A percentile compares a stretch with the other conserved stretches of the same genome.
These are phyloP conservation scores for Macrotrachela quadricornifera DNA, from an alignment of 1,140 invertebrate species.

Conservation along the genomic window DNA sequence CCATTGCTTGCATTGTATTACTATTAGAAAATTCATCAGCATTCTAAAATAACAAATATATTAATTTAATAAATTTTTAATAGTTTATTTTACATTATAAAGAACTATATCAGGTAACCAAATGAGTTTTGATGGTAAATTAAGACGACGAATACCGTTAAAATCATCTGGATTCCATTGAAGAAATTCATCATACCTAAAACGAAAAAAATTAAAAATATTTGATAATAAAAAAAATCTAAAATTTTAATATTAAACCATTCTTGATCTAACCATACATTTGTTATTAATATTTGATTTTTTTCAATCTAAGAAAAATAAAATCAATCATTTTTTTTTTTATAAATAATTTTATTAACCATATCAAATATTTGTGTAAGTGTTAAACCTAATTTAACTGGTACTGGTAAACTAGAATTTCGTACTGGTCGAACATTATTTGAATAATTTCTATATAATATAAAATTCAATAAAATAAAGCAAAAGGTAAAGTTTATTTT, in stretches of 20 bases:
- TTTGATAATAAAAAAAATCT: not conserved
- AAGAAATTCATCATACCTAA: constrained; percentile 78
- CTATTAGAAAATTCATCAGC: constrained; percentile 9
- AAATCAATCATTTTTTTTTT: not conserved
- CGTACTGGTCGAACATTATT: constrained; percentile 15
- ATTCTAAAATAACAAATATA: not conserved
- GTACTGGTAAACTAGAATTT: constrained; percentile 14
- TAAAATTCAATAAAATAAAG: no score
- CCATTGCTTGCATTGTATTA: constrained; percentile 28
- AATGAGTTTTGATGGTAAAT: constrained; percentile 46
- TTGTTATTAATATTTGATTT: constrained; percentile 40
- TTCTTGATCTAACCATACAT: constrained; percentile 41
- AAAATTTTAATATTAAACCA: constrained; percentile 9
- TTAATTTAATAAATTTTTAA: not conserved
- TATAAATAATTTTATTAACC: constrained; percentile 10
- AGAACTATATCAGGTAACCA: constrained; percentile 86
- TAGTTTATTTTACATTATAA: constrained; percentile 43
- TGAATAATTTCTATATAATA: constrained; percentile 13
- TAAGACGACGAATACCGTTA: constrained; percentile 53
- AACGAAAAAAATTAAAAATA: not conserved
- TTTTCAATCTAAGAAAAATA: constrained; percentile 36
- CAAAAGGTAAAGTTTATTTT: no score
- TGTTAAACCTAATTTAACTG: constrained; percentile 16
- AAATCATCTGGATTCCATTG: constrained; percentile 82
- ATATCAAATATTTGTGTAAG: constrained; percentile 23